A percentile compares a stretch with the other conserved stretches of the same genome.
These are phyloP conservation scores for Motacilla tschutschensis DNA, from an alignment of 2,113 vertebrate species.

Conservation along the genomic window DNA sequence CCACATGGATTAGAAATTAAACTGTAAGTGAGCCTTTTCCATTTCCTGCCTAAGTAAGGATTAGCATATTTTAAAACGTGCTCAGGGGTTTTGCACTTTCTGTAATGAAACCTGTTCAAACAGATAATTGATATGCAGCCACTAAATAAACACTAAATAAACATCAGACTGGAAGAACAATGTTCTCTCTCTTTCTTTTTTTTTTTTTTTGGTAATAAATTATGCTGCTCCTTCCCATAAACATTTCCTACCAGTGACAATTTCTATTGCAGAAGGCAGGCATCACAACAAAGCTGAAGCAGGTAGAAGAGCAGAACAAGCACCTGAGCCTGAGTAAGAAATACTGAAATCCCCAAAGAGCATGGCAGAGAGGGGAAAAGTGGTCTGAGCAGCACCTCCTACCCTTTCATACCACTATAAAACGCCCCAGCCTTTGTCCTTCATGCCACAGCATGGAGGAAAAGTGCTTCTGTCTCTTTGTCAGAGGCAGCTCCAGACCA, in stretches of 20 bases:
- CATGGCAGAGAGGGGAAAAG: background rate
- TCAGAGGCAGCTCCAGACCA: background rate
- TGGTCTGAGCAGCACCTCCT: background rate
- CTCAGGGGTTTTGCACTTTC: constrained; percentile 37
- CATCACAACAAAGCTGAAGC: background rate
- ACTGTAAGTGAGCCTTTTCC: constrained; percentile 52
- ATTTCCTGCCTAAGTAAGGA: constrained; percentile 52
- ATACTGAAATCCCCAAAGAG: background rate
- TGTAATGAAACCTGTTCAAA: constrained; percentile 66
- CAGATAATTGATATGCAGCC: constrained; percentile 48
- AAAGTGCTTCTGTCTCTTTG: background rate
- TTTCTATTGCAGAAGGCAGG: background rate
- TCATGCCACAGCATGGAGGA: background rate
- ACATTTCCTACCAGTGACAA: background rate
- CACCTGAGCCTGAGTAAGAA: background rate
- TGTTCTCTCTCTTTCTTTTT: background rate
- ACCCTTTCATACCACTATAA: background rate
- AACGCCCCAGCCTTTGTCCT: fast-evolving
- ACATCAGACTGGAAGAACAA: constrained; percentile 13
- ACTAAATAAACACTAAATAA: constrained; percentile 59
- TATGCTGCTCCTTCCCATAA: background rate
- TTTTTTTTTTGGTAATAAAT: background rate
- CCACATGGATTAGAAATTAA: constrained; percentile 65
- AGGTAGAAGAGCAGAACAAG: background rate
- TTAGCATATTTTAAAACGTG: constrained; percentile 48